Conservation (phyloP, 2,113 vertebrate genomes). For the Mustela nigripes region DNA sequence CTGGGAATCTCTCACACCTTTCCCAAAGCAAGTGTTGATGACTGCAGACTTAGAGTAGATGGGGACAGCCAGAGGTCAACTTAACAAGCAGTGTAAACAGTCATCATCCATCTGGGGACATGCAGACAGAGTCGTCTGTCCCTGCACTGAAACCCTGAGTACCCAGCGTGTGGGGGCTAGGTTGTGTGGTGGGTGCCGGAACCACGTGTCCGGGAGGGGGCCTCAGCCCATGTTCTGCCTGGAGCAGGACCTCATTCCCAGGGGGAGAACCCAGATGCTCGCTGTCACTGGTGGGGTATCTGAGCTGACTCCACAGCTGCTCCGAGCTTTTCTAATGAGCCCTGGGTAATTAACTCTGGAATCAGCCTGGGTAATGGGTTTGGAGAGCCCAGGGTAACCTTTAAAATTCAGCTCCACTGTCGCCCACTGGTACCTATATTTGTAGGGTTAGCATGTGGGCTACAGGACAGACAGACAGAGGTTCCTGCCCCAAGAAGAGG, state of each 20-base stretch:
- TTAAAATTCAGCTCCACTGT: neutral
- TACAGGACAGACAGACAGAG: neutral
- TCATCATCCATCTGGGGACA: neutral
- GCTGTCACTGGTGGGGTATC: neutral
- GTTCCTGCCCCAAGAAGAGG: neutral
- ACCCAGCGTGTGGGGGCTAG: neutral
- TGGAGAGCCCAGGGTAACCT: neutral
- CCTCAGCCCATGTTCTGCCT: neutral
- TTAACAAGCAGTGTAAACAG: neutral
- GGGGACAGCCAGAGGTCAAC: neutral
- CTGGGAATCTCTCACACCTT: neutral
- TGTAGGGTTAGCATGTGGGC: neutral
- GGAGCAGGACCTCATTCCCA: neutral
- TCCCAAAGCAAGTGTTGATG: neutral
- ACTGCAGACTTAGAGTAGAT: neutral
- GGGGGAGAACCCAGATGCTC: neutral
- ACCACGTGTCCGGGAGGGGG: neutral
- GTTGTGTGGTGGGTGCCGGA: neutral
- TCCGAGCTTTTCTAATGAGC: constrained; percentile 11
- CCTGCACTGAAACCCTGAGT: neutral
- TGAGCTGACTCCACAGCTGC: neutral
- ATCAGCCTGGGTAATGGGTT: neutral
- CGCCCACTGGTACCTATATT: neutral
- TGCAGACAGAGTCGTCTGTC: neutral
- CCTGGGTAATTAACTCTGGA: neutral